Conservation (phyloP, 2,888 invertebrate species). For the Mythimna loreyi region DNA sequence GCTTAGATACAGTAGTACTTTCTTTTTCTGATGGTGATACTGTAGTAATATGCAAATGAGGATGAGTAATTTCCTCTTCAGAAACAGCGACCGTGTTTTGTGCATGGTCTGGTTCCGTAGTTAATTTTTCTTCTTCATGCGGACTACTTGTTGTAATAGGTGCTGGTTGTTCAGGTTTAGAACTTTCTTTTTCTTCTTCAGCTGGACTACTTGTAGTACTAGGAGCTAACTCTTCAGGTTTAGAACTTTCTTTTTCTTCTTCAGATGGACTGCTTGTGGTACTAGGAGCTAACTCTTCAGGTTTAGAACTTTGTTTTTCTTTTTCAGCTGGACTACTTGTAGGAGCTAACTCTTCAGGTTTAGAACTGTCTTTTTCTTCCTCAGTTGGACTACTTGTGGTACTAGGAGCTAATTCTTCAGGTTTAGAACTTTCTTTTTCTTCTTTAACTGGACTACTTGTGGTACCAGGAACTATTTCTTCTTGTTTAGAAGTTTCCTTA, state of each 20-base stretch:
- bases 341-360: conserved; percentile 27
- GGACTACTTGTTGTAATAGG: conserved; percentile 30
- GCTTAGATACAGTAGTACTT: conserved; percentile 33
- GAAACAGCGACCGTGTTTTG: conserved; percentile 60
- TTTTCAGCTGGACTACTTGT: conserved; percentile 59
- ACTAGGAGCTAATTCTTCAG: conserved; percentile 19
- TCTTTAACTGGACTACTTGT: conserved; percentile 47
- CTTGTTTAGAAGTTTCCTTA: conserved; percentile 36
- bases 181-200: conserved; percentile 38
- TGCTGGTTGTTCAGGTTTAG: conserved; percentile 25
- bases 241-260: conserved; percentile 47
- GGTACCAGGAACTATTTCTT: conserved; percentile 3
- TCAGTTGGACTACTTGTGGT: conserved; percentile 58
- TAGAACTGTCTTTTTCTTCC: conserved; percentile 46
- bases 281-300: conserved; percentile 20
- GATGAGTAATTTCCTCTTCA: conserved; percentile 53
- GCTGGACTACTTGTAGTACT: conserved; percentile 31
- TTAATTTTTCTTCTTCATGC: conserved; percentile 38
- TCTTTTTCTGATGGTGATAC: conserved; percentile 21
- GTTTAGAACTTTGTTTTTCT: conserved; percentile 37
- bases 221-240: conserved; percentile 27
- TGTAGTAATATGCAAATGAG: conserved; percentile 34
- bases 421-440: conserved; percentile 37
- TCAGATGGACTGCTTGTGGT: conserved; percentile 56
- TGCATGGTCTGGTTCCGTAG: conserved; percentile 62